Conservation (phyloP, 2,888 invertebrate genomes). For the Laothoe populi region DNA sequence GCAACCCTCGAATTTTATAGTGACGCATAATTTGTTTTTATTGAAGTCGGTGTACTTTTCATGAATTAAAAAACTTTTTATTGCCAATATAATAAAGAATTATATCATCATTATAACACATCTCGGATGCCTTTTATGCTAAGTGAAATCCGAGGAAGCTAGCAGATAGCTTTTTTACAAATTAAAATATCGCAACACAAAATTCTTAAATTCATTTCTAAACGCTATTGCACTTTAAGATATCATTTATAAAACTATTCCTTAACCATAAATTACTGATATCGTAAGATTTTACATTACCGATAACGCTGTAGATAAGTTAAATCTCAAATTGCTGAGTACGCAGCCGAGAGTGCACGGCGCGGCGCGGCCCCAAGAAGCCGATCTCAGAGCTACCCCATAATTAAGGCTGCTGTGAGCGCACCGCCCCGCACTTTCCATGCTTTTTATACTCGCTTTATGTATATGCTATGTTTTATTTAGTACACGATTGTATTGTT, state of each 20-base stretch:
- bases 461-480: slow-evolving; percentile 19
- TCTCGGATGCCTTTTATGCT: too few relatives aligned
- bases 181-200: neutral
- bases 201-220: neutral
- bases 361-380: slow-evolving; percentile 37
- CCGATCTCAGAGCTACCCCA: slow-evolving; percentile 49
- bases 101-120: too few relatives aligned
- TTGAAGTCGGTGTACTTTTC: too few relatives aligned
- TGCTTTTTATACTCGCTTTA: slow-evolving; percentile 42
- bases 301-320: slow-evolving; percentile 43
- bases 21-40: too few relatives aligned
- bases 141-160: too few relatives aligned
- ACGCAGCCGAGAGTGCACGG: slow-evolving; percentile 36
- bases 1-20: too few relatives aligned
- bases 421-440: slow-evolving; percentile 65
- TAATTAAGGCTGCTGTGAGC: slow-evolving; percentile 70
- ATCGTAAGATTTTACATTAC: slow-evolving; percentile 39
- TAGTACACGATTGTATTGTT: slow-evolving; percentile 23
- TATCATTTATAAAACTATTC: slow-evolving; percentile 21
- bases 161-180: too few relatives aligned
- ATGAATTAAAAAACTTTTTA: too few relatives aligned
- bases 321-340: slow-evolving; percentile 33
- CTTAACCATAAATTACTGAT: slow-evolving; percentile 25
- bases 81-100: too few relatives aligned
- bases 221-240: neutral